Conservation (phyloP, 2,888 invertebrate species). For the Erebia epiphron region DNA sequence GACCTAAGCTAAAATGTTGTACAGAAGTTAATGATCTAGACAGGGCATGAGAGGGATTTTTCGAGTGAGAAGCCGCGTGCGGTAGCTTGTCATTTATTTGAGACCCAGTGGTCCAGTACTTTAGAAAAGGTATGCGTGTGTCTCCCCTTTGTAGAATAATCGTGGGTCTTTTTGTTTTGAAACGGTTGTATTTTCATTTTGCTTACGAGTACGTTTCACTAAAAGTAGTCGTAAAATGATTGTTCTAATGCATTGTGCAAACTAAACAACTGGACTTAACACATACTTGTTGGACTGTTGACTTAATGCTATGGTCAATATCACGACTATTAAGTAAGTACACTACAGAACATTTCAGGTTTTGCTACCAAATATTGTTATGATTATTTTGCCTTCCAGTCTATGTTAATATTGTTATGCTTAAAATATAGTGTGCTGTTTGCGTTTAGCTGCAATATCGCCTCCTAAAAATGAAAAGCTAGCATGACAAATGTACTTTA, state of each 20-base stretch:
- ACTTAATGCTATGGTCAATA: neutral
- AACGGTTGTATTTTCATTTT: slow-evolving; percentile 7
- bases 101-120: neutral
- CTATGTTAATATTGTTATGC: too few relatives aligned
- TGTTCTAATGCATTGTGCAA: neutral
- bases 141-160: neutral
- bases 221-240: neutral
- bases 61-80: too few relatives aligned
- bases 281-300: neutral
- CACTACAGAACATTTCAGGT: neutral
- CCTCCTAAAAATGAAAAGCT: too few relatives aligned
- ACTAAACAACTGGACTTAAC: neutral
- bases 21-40: too few relatives aligned
- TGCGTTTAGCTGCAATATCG: too few relatives aligned
- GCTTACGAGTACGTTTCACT: slow-evolving; percentile 8
- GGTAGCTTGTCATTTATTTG: neutral
- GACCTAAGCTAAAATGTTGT: too few relatives aligned
- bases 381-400: too few relatives aligned
- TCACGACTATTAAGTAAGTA: neutral
- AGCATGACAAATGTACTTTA: too few relatives aligned
- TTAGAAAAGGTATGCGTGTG: neutral
- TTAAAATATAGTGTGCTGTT: too few relatives aligned
- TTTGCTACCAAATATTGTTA: too few relatives aligned
- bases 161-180: neutral
- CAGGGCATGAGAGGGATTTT: too few relatives aligned